A percentile compares a stretch with the other conserved stretches of the same genome.
These are phyloP conservation scores for Halyomorpha halys DNA, from an alignment of 1,140 invertebrate genomes.

Conservation along the genomic window DNA sequence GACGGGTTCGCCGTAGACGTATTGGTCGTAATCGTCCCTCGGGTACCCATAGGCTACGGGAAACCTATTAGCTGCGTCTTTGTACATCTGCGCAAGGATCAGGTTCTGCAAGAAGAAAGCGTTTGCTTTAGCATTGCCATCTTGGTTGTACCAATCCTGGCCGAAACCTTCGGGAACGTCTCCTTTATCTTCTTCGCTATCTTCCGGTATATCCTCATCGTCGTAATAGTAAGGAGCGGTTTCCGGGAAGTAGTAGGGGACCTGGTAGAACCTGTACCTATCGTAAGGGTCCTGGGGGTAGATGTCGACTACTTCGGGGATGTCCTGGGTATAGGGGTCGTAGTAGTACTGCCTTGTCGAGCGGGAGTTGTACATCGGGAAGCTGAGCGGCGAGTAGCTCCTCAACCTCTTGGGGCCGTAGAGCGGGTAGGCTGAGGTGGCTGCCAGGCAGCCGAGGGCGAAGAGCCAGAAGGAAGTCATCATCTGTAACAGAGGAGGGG, in stretches of 20 bases:
- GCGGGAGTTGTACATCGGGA: conserved; percentile 32
- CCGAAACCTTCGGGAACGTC: conserved; percentile 45
- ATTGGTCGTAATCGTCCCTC: conserved; percentile 38
- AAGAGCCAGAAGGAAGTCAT: not conserved
- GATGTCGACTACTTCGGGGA: conserved; percentile 43
- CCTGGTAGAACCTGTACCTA: conserved; percentile 39
- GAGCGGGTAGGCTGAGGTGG: not conserved
- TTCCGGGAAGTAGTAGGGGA: conserved; percentile 38
- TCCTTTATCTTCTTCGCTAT: conserved; percentile 38
- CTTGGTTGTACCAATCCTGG: conserved; percentile 48
- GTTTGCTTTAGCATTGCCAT: conserved; percentile 40
- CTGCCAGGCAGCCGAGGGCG: not conserved
- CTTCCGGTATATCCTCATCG: conserved; percentile 35
- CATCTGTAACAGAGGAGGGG: conserved; percentile 1
- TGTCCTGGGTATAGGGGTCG: conserved; percentile 34
- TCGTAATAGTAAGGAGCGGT: conserved; percentile 35
- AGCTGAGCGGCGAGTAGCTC: not conserved
- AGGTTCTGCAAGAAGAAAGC: conserved; percentile 51
- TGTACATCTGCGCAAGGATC: conserved; percentile 49
- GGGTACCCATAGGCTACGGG: conserved; percentile 28
- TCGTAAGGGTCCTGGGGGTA: conserved; percentile 36
- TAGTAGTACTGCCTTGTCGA: conserved; percentile 37
- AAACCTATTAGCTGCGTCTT: conserved; percentile 38
- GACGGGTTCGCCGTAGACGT: conserved; percentile 32
- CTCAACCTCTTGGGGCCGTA: conserved; percentile 12